phyloP scores from a whole-genome alignment of 2,113 vertebrate genomes.

The Pristiophorus japonicus region DNA sequence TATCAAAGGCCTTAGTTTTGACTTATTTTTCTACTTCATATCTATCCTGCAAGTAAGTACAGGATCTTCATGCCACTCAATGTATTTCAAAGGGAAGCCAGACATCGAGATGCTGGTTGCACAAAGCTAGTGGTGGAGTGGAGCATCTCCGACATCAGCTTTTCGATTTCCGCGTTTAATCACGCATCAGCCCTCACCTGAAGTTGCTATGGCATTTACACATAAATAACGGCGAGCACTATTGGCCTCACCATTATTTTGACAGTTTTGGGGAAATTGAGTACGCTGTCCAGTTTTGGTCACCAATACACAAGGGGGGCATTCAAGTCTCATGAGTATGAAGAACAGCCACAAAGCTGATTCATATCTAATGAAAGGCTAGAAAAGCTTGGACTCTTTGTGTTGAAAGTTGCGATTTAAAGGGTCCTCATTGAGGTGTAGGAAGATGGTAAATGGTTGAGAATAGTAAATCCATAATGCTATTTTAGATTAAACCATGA shows the following conservation, averaged over 20 bases:
- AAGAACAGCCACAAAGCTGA: neutral
- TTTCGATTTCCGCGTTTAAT: neutral
- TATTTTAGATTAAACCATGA: too few species aligned
- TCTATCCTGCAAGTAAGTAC: neutral
- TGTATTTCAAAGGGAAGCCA: neutral
- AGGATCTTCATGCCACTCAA: neutral
- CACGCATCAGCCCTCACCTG: neutral
- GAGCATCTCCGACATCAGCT: neutral
- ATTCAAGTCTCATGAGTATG: neutral
- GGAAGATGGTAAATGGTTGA: neutral
- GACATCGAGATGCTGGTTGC: neutral
- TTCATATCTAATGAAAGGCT: neutral
- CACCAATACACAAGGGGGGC: neutral
- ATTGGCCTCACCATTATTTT: neutral
- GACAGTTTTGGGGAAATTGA: neutral
- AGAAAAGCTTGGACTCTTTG: neutral
- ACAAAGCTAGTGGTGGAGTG: neutral
- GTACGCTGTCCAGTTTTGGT: neutral
- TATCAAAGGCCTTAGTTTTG: too few species aligned
- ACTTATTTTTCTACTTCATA: too few species aligned
- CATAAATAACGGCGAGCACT: neutral
- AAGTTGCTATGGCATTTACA: neutral
- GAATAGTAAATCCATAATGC: neutral
- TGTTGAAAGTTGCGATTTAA: neutral
- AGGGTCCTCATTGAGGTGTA: neutral